Percentiles rank a stretch among this genome's conserved stretches.
Conservation (phyloP, 2,113 vertebrate species). For the Miniopterus natalensis region DNA sequence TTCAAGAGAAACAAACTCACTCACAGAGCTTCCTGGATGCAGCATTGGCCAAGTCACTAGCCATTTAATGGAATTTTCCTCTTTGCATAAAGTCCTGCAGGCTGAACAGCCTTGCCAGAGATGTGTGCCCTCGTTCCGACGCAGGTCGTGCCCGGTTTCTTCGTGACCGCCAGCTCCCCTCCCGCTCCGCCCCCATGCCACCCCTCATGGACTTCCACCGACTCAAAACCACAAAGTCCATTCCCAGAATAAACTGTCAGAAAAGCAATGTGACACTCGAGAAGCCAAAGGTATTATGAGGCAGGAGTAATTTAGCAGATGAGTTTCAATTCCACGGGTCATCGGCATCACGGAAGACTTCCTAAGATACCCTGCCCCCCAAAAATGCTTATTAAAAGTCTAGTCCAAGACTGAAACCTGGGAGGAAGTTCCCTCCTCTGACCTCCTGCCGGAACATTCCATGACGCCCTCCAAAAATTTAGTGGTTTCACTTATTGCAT, state of each 20-base stretch:
- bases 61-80: background rate
- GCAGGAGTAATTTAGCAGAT: background rate
- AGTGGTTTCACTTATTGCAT: slow-evolving; percentile 50
- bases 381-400: slow-evolving; percentile 51
- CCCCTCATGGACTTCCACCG: background rate
- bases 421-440: background rate
- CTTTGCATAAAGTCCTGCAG: background rate
- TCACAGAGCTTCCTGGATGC: background rate
- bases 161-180: background rate
- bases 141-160: background rate
- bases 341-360: background rate
- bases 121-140: background rate
- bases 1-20: background rate
- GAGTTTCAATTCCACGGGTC: slow-evolving; percentile 40
- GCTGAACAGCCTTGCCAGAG: background rate
- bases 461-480: background rate
- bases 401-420: background rate
- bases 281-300: background rate
- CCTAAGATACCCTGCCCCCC: background rate
- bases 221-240: background rate
- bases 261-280: slow-evolving; percentile 19
- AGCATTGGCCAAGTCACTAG: background rate
- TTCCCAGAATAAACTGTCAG: slow-evolving; percentile 36
- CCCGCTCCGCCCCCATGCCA: background rate
- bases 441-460: background rate